Evolutionary conservation across 1,140 invertebrate genomes (phyloP).

Genomic region (Hyles euphorbiae): DNA sequence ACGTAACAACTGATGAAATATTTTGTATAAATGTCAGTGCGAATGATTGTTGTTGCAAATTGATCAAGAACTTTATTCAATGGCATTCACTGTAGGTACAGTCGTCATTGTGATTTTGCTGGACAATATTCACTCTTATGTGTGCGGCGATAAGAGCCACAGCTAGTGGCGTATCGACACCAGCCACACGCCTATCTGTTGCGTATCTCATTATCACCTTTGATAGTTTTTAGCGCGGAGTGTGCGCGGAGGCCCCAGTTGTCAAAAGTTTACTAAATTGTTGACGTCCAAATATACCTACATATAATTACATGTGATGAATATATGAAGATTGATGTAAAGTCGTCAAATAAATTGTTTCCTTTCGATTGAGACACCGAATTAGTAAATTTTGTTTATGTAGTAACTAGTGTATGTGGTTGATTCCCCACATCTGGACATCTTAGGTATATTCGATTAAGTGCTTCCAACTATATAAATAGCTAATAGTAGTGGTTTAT

Average conservation of each 20-base stretch:
- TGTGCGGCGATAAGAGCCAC: background rate
- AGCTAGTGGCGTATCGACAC: background rate
- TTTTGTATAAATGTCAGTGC: too few species aligned
- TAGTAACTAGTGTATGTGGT: too few species aligned
- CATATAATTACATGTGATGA: background rate
- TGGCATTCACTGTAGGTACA: background rate
- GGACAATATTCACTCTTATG: conserved; percentile 1
- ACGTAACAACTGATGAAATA: too few species aligned
- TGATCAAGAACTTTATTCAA: conserved; percentile 8
- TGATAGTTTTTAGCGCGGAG: conserved; percentile 32
- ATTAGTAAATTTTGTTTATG: too few species aligned
- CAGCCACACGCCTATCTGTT: conserved; percentile 22
- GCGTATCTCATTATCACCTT: conserved; percentile 40
- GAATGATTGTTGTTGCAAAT: conserved; percentile 14
- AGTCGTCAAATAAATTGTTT: too few species aligned
- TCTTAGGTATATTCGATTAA: too few species aligned
- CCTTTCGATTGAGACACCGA: too few species aligned
- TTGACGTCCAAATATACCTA: conserved; percentile 29
- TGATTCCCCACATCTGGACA: too few species aligned
- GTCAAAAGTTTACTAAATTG: conserved; percentile 14
- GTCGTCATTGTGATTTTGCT: background rate
- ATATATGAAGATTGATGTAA: too few species aligned
- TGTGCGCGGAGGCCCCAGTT: conserved; percentile 20
- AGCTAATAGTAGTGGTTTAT: too few species aligned
- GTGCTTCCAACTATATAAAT: too few species aligned